A percentile compares a stretch with the other conserved stretches of the same genome.
phyloP scores from a whole-genome alignment of 2,888 invertebrate species.

The Apeira syringaria region DNA sequence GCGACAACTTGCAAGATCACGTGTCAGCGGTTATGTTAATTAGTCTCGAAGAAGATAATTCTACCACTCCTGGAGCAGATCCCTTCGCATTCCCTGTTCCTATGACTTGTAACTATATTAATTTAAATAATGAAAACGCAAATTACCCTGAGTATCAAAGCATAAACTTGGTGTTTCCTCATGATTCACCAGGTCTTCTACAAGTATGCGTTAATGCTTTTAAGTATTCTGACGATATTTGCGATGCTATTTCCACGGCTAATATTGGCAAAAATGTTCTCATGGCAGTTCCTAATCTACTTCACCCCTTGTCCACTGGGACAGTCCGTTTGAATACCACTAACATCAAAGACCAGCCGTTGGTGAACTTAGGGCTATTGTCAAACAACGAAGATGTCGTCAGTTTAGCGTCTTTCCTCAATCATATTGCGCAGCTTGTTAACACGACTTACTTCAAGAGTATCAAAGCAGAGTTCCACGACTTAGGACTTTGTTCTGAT shows the following conservation, averaged over 20 bases:
- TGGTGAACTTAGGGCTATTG: conserved; percentile 9
- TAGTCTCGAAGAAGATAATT: not conserved
- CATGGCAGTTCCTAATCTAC: conserved; percentile 13
- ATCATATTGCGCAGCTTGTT: conserved; percentile 2
- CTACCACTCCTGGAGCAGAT: not conserved
- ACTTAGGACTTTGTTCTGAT: conserved; percentile 12
- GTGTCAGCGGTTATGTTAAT: not conserved
- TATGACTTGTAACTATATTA: conserved; percentile 20
- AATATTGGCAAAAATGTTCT: conserved; percentile 19
- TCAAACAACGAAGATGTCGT: conserved; percentile 17
- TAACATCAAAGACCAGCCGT: conserved; percentile 22
- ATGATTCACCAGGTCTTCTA: conserved; percentile 24
- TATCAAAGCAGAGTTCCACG: conserved; percentile 18
- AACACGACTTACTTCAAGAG: conserved; percentile 22
- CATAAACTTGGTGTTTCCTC: conserved; percentile 32
- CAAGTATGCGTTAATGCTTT: conserved; percentile 37
- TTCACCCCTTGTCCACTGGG: conserved; percentile 36
- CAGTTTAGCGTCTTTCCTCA: conserved; percentile 9
- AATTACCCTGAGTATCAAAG: conserved; percentile 39
- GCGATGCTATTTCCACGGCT: conserved; percentile 31
- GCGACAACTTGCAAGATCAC: conserved; percentile 32
- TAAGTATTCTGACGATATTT: conserved; percentile 37
- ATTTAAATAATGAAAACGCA: conserved; percentile 11
- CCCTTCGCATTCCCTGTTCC: conserved; percentile 31
- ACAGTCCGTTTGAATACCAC: conserved; percentile 23